phyloP scores from a whole-genome alignment of 2,888 invertebrate genomes.

The Andricus curvator region DNA sequence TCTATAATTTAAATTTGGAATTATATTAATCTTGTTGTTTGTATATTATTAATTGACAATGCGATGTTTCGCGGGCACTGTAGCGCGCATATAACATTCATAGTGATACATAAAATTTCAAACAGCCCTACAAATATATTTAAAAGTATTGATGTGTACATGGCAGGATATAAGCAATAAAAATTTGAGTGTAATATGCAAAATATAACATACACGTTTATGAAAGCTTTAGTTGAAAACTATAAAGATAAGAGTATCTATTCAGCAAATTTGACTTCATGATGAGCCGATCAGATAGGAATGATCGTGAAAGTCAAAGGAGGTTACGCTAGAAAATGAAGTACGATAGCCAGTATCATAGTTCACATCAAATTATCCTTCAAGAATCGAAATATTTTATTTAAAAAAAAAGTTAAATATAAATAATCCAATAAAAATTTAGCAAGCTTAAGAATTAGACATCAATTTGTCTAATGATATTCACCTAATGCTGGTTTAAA shows the following conservation, averaged over 20 bases:
- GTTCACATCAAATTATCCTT: background rate
- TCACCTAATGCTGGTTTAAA: background rate
- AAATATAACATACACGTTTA: background rate
- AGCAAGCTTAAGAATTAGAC: too few relatives aligned
- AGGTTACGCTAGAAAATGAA: background rate
- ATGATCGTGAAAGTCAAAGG: slow-evolving; percentile 9
- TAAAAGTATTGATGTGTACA: background rate
- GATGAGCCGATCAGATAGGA: background rate
- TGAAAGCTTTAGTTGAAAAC: background rate
- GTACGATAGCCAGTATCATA: background rate
- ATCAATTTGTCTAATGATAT: background rate
- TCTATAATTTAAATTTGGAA: too few relatives aligned
- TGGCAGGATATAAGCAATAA: background rate
- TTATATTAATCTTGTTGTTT: too few relatives aligned
- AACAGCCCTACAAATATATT: background rate
- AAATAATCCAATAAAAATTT: too few relatives aligned
- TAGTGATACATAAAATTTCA: background rate
- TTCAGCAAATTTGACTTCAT: slow-evolving; percentile 2
- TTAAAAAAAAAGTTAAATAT: too few relatives aligned
- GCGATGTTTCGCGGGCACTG: too few relatives aligned
- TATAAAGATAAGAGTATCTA: background rate
- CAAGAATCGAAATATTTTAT: background rate
- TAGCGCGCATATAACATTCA: too few relatives aligned
- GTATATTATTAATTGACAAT: too few relatives aligned
- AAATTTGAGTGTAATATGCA: background rate